Conservation (phyloP, 2,888 invertebrate species). For the Cetonia aurata region DNA sequence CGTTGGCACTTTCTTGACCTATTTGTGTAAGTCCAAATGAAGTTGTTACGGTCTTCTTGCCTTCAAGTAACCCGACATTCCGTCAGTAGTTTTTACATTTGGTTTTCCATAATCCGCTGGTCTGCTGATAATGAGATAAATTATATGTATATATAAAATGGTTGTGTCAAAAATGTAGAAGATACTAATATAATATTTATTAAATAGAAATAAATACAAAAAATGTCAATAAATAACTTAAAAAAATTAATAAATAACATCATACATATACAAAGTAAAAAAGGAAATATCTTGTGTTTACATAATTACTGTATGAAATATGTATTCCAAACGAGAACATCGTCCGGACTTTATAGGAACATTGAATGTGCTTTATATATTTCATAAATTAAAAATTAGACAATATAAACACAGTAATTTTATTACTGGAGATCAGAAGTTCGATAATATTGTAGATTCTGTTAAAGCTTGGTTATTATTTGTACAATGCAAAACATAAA, state of each 20-base stretch:
- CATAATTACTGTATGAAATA: slow-evolving; percentile 46
- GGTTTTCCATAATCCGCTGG: too few relatives aligned
- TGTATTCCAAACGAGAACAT: slow-evolving; percentile 36
- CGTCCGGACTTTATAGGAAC: slow-evolving; percentile 43
- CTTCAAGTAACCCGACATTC: too few relatives aligned
- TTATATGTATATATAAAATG: too few relatives aligned
- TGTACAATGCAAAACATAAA: slow-evolving; percentile 41
- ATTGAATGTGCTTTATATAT: slow-evolving; percentile 37
- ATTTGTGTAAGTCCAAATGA: too few relatives aligned
- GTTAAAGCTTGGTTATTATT: slow-evolving; percentile 24
- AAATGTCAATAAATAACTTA: slow-evolving; percentile 49
- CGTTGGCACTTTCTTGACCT: too few relatives aligned
- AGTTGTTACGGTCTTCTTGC: too few relatives aligned
- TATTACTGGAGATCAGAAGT: slow-evolving; percentile 36
- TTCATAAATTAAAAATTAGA: slow-evolving; percentile 35
- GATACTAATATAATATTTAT: slow-evolving; percentile 44
- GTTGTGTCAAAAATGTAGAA: neutral
- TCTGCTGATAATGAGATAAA: too few relatives aligned
- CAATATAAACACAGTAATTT: slow-evolving; percentile 11
- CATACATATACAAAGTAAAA: slow-evolving; percentile 47
- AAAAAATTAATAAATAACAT: slow-evolving; percentile 48
- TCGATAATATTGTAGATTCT: slow-evolving; percentile 28
- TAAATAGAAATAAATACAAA: slow-evolving; percentile 50
- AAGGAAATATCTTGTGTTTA: slow-evolving; percentile 47
- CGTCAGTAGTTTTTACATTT: too few relatives aligned